Conservation (phyloP, 1,140 invertebrate species). For the Drosophila nasuta region DNA sequence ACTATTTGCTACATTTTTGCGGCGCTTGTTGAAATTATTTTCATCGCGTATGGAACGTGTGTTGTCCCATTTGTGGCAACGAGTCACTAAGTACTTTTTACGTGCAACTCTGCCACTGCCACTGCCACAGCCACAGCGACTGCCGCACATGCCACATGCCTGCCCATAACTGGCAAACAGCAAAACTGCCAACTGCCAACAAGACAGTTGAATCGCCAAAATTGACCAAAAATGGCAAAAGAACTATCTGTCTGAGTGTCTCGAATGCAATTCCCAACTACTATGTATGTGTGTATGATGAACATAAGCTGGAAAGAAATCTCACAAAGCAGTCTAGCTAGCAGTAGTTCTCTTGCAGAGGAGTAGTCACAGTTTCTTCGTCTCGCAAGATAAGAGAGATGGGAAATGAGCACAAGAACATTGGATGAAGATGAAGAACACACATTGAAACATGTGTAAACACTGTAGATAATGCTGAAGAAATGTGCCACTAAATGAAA, state of each 20-base stretch:
- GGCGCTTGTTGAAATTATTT: conserved; percentile 44
- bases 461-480: conserved; percentile 13
- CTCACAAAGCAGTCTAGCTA: background rate
- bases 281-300: background rate
- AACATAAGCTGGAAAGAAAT: background rate
- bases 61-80: conserved; percentile 65
- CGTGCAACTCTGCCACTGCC: conserved; percentile 27
- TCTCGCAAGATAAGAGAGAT: background rate
- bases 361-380: background rate
- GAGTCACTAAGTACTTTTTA: conserved; percentile 40
- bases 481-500: conserved; percentile 1
- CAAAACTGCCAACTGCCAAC: conserved; percentile 24
- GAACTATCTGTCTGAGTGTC: background rate
- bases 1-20: conserved; percentile 52
- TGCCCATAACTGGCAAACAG: conserved; percentile 36
- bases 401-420: conserved; percentile 3
- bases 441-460: conserved; percentile 14
- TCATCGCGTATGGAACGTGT: conserved; percentile 62
- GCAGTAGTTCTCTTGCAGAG: background rate
- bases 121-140: background rate
- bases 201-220: conserved; percentile 14
- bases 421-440: background rate
- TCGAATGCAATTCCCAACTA: background rate
- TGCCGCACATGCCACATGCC: conserved; percentile 21
- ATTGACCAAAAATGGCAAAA: conserved; percentile 22